Percentiles rank a stretch among this genome's conserved stretches.
Conservation (phyloP, 2,797 vertebrate species). For the Poecilia wingei region DNA sequence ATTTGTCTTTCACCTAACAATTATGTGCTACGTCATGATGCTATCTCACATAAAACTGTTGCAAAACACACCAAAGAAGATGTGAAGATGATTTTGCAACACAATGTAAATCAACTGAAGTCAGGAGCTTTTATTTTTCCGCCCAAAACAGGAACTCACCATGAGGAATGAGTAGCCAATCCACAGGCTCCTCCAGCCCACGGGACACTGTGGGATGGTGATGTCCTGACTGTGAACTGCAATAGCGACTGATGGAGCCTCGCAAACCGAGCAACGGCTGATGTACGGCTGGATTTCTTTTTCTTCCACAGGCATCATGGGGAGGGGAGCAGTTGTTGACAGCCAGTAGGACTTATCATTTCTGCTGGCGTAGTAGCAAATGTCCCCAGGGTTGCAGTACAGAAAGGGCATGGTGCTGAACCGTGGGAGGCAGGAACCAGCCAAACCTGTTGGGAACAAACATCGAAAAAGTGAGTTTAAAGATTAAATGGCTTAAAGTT, state of each 20-base stretch:
- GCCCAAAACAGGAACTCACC: slow-evolving; percentile 78
- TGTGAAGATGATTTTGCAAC: not conserved
- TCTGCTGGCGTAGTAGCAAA: slow-evolving; percentile 95
- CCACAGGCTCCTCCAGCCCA: slow-evolving; percentile 96
- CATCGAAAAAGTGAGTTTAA: not conserved
- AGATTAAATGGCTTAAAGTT: not conserved
- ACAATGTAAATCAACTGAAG: not conserved
- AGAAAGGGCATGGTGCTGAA: slow-evolving; percentile 98
- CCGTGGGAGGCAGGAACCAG: slow-evolving; percentile 92
- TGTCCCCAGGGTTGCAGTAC: slow-evolving; percentile 96
- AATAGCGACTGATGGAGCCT: slow-evolving; percentile 94
- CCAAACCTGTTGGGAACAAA: slow-evolving; percentile 82
- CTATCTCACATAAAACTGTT: not conserved
- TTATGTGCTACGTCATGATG: not conserved
- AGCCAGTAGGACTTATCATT: slow-evolving; percentile 99
- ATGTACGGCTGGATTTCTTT: slow-evolving; percentile 91
- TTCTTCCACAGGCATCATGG: slow-evolving; percentile 97
- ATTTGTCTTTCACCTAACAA: not conserved
- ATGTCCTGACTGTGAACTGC: slow-evolving; percentile 96
- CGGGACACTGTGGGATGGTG: slow-evolving; percentile 92
- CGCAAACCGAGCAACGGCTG: slow-evolving; percentile 96
- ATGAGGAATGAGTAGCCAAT: slow-evolving; percentile 98
- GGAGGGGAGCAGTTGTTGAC: slow-evolving; percentile 94
- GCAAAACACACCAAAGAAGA: not conserved
- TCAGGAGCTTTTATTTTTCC: not conserved